Conservation (phyloP, 2,797 vertebrate genomes). For the Lagocephalus sceleratus region DNA sequence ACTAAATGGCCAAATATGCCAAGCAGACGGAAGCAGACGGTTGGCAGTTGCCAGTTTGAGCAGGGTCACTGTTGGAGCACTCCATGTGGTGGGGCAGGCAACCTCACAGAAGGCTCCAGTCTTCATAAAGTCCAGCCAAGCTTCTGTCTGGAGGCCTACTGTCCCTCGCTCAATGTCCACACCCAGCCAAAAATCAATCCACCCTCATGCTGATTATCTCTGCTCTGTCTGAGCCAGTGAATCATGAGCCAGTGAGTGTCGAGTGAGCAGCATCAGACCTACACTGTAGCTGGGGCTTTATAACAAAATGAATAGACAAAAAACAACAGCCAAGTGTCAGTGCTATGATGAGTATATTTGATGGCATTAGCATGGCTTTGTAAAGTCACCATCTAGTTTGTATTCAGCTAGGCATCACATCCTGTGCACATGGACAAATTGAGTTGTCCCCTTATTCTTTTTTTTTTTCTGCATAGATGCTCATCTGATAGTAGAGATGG, state of each 20-base stretch:
- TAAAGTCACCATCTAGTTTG: slow-evolving; percentile 36
- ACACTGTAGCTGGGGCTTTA: slow-evolving; percentile 67
- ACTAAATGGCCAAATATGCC: slow-evolving; percentile 99
- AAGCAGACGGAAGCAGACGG: slow-evolving; percentile 96
- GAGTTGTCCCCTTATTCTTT: slow-evolving; percentile 18
- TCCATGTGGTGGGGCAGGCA: slow-evolving; percentile 78
- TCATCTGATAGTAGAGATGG: slow-evolving; percentile 18
- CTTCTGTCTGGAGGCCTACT: slow-evolving; percentile 72
- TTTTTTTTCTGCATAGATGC: slow-evolving; percentile 14
- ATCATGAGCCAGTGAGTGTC: slow-evolving; percentile 56
- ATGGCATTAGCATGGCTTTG: slow-evolving; percentile 45
- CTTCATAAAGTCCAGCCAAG: slow-evolving; percentile 72
- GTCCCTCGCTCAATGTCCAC: slow-evolving; percentile 64
- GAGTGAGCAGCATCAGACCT: slow-evolving; percentile 64
- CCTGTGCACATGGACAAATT: slow-evolving; percentile 22
- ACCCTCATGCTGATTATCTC: slow-evolving; percentile 66
- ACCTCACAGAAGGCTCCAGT: slow-evolving; percentile 80
- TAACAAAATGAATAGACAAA: slow-evolving; percentile 64
- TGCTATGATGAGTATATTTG: slow-evolving; percentile 70
- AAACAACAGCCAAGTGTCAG: slow-evolving; percentile 68
- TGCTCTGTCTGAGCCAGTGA: slow-evolving; percentile 61
- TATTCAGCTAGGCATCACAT: slow-evolving; percentile 22
- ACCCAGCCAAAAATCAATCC: slow-evolving; percentile 70
- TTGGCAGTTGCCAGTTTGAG: slow-evolving; percentile 92
- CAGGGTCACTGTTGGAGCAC: slow-evolving; percentile 85